phyloP scores from a whole-genome alignment of 1,140 invertebrate species.

The Chironomus tepperi region DNA sequence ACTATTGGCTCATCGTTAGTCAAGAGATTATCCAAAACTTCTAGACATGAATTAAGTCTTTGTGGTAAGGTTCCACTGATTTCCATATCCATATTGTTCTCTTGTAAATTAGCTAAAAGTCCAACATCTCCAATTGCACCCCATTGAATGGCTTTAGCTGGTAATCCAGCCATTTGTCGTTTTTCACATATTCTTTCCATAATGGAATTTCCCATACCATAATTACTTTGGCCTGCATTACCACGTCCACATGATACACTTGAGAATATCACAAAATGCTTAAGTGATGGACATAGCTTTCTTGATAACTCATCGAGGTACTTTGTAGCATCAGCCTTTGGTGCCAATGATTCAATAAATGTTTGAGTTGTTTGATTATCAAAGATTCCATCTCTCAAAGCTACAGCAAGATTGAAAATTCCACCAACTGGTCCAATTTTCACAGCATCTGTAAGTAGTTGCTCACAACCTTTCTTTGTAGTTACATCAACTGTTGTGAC shows the following conservation, averaged over 20 bases:
- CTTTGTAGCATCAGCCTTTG: constrained; percentile 40
- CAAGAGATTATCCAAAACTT: constrained; percentile 30
- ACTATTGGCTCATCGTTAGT: constrained; percentile 46
- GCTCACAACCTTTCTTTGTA: constrained; percentile 41
- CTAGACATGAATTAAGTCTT: constrained; percentile 50
- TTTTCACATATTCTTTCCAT: constrained; percentile 58
- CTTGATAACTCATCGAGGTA: constrained; percentile 46
- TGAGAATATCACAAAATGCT: constrained; percentile 64
- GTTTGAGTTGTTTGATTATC: constrained; percentile 41
- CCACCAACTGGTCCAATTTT: constrained; percentile 56
- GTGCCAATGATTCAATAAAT: constrained; percentile 34
- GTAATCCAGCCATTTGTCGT: constrained; percentile 47
- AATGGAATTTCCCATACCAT: constrained; percentile 58
- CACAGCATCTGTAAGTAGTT: constrained; percentile 48
- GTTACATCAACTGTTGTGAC: constrained; percentile 41
- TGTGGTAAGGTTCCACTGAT: constrained; percentile 44
- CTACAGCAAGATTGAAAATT: constrained; percentile 60
- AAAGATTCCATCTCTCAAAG: constrained; percentile 40
- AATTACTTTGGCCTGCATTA: constrained; percentile 76
- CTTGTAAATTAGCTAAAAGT: constrained; percentile 62
- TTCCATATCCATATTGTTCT: constrained; percentile 59
- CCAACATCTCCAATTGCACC: constrained; percentile 60
- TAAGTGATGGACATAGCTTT: constrained; percentile 44
- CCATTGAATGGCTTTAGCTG: constrained; percentile 61
- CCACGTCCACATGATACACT: constrained; percentile 74